A percentile compares a stretch with the other conserved stretches of the same genome.
Conservation (phyloP, 2,113 vertebrate species). For the Todiramphus chloris region DNA sequence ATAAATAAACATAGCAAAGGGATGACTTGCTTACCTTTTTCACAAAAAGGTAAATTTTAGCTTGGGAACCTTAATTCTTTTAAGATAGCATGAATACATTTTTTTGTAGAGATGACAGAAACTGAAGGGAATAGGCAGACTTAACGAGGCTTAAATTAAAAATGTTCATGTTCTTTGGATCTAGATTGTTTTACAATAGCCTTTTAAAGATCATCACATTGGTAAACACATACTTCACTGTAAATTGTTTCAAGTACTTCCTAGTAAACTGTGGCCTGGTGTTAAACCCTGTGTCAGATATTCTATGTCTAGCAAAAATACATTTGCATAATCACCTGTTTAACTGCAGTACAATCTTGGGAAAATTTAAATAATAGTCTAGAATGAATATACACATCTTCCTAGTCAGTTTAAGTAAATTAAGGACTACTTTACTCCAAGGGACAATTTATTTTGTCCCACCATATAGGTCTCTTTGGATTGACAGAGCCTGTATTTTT, state of each 20-base stretch:
- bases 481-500: neutral
- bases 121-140: neutral
- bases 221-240: neutral
- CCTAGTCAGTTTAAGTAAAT: constrained; percentile 22
- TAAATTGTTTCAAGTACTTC: neutral
- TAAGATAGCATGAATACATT: neutral
- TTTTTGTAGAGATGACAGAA: neutral
- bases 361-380: constrained; percentile 23
- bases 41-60: neutral
- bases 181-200: neutral
- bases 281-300: neutral
- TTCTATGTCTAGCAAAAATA: neutral
- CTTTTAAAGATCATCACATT: neutral
- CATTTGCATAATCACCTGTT: constrained; percentile 36
- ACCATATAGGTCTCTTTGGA: neutral
- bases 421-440: neutral
- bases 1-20: neutral
- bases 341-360: neutral
- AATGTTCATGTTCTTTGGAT: neutral
- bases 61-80: neutral
- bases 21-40: neutral
- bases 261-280: neutral
- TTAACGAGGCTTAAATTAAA: neutral
- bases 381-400: neutral
- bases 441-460: constrained; percentile 13